Base-by-base conservation (phyloP, 2,797 vertebrate species). In the Tenualosa ilisha region DNA sequence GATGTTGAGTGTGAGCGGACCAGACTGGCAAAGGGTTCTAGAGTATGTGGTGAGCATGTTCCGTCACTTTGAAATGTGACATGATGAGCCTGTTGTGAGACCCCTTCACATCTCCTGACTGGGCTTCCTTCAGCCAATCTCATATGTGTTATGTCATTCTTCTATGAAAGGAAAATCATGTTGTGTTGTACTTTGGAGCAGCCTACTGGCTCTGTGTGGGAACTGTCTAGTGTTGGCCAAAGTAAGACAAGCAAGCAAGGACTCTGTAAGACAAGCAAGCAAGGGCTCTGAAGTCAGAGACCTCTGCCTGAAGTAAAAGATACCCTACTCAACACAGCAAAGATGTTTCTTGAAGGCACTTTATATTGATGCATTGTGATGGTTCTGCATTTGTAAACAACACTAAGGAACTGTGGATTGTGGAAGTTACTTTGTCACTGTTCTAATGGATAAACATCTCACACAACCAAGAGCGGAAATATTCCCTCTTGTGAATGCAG, bases 1-100 rank as follows among this genome's bases (percentile, higher is more conserved):
- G 89, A 95, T 96, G 93, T 92, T 96, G 87, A 94, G 94, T 86
- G 81, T 86, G 0, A 91, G 90, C 0, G 95, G 95, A 24, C 95
- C 96, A 1, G 94, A 96, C 91, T 96, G 96, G 95, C 95, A 96
- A 91, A 93, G 91, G 87, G 96, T 96, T 11, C 92, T 96, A 86
- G 89, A 90, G 72, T 96, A 96, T 6, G 93, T 96, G 7, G 94
- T 96, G 87, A 95, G 93, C 84, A 94, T 96, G 88, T 96, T 95
- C 86, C 94, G 93, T 54, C 94, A 95, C 89, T 96, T 96, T 91
- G 95, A 96, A 89, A 95, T 95, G 92, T 96, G 91, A 96, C 17
- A 6, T 46, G 40, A 20, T 43, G 40, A 43, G 40, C 13, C 17
- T 37, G 26, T 9, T 15, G 26, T 31, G 11, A 3, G 12, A 31